A percentile compares a stretch with the other conserved stretches of the same genome.
These are phyloP conservation scores for Meteorus sp. DNA, from an alignment of 1,140 invertebrate species.

Conservation along the genomic window DNA sequence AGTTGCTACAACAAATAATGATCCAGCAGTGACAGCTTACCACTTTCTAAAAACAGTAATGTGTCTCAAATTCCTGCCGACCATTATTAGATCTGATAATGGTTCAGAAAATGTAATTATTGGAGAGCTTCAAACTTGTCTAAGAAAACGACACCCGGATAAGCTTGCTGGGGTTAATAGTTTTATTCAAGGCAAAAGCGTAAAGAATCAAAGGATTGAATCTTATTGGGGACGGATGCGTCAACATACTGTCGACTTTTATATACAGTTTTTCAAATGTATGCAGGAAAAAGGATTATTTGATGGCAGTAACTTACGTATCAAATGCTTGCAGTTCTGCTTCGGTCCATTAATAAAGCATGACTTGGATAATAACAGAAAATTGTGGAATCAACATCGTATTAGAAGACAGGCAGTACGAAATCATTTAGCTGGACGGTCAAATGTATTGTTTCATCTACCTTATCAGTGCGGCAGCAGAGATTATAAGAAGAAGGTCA, in stretches of 20 bases:
- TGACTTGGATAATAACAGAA: slow-evolving; percentile 3
- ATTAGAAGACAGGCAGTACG: slow-evolving; percentile 15
- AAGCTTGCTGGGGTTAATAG: slow-evolving; percentile 8
- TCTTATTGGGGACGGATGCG: no score
- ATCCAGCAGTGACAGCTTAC: not conserved
- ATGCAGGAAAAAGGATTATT: slow-evolving; percentile 2
- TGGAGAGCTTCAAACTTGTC: slow-evolving; percentile 10
- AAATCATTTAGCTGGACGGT: slow-evolving; percentile 11
- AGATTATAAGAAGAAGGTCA: slow-evolving; percentile 15
- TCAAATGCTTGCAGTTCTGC: slow-evolving; percentile 17
- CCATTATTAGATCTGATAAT: slow-evolving; percentile 13
- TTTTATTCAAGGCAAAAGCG: no score
- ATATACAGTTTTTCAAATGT: slow-evolving; percentile 21
- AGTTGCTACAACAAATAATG: slow-evolving; percentile 3
- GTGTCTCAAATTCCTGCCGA: not conserved
- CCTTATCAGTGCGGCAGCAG: not conserved
- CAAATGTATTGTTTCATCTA: slow-evolving; percentile 12
- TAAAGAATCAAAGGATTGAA: no score
- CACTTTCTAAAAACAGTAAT: not conserved
- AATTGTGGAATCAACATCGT: slow-evolving; percentile 20
- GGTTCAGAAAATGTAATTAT: slow-evolving; percentile 13
- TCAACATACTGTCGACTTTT: no score
- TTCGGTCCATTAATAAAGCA: slow-evolving; percentile 18
- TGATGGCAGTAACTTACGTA: slow-evolving; percentile 7
- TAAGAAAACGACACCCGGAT: slow-evolving; percentile 4